Evolutionary conservation across 2,888 invertebrate genomes (phyloP).

Genomic region (Trissoscelio sp.): DNA sequence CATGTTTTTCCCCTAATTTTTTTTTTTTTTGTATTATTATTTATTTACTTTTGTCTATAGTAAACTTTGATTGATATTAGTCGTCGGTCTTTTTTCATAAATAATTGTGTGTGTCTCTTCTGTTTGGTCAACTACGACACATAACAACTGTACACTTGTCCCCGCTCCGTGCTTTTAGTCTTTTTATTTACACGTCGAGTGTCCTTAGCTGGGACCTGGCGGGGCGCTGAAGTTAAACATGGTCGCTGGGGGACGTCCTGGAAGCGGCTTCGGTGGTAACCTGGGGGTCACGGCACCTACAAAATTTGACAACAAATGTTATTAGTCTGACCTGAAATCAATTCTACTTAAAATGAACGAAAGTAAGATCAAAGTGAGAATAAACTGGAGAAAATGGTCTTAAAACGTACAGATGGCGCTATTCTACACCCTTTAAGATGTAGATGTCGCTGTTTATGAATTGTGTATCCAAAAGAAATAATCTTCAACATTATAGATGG

Average conservation of each 20-base stretch:
- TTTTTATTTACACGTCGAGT: constrained; percentile 53
- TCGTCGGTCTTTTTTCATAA: constrained; percentile 36
- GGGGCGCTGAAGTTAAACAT: constrained; percentile 82
- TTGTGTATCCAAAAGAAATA: too few species aligned
- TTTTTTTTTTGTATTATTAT: too few species aligned
- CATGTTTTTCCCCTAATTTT: too few species aligned
- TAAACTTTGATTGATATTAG: constrained; percentile 59
- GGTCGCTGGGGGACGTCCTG: constrained; percentile 80
- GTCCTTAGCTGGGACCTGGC: constrained; percentile 80
- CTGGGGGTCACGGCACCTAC: constrained; percentile 81
- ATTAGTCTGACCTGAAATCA: too few species aligned
- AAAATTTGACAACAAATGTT: constrained; percentile 2
- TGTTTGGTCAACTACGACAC: constrained; percentile 63
- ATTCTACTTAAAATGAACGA: neutral
- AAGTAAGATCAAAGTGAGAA: neutral
- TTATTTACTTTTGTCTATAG: constrained; percentile 18
- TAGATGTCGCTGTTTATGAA: too few species aligned
- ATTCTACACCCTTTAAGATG: too few species aligned
- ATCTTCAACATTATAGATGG: too few species aligned
- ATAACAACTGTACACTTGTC: constrained; percentile 69
- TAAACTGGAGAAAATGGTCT: too few species aligned
- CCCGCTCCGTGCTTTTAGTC: too few species aligned
- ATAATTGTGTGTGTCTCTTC: constrained; percentile 56
- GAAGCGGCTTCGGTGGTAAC: constrained; percentile 81
- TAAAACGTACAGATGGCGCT: too few species aligned